Evolutionary conservation across 1,140 invertebrate genomes (phyloP).

Genomic region (Gonioctena quinquepunctata): DNA sequence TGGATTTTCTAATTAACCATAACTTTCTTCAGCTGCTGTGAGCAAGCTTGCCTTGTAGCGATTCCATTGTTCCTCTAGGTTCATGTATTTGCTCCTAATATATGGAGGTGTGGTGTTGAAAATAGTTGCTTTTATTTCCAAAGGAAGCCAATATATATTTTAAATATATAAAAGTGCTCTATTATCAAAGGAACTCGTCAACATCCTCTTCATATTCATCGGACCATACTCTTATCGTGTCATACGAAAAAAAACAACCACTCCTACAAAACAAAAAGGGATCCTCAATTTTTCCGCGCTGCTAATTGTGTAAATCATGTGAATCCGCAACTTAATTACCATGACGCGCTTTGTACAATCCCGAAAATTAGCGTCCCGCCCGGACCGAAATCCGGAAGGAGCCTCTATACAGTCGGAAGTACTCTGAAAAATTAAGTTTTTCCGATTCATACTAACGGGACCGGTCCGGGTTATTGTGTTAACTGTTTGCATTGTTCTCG

Average conservation of each 20-base stretch:
- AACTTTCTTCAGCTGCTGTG: too few relatives aligned
- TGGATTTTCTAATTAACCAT: too few relatives aligned
- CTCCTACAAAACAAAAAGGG: neutral
- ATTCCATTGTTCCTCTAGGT: too few relatives aligned
- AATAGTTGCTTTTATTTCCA: too few relatives aligned
- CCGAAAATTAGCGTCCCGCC: neutral
- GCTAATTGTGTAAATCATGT: constrained; percentile 7
- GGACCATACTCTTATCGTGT: neutral
- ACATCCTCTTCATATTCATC: too few relatives aligned
- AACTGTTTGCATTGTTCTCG: neutral
- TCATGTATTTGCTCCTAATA: too few relatives aligned
- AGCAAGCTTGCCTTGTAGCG: too few relatives aligned
- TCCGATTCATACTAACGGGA: neutral
- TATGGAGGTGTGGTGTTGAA: too few relatives aligned
- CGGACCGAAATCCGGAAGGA: constrained; percentile 1
- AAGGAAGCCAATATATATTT: too few relatives aligned
- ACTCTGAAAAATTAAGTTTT: constrained; percentile 12
- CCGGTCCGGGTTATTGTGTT: neutral
- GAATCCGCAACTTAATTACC: constrained; percentile 7
- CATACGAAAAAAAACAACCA: neutral
- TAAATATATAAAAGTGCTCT: too few relatives aligned
- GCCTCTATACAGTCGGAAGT: neutral
- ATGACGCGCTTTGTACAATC: neutral
- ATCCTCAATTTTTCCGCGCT: neutral
- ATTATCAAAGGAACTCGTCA: too few relatives aligned